Evolutionary conservation across 2,113 vertebrate genomes (phyloP).

Genomic region (Stegastes partitus): DNA sequence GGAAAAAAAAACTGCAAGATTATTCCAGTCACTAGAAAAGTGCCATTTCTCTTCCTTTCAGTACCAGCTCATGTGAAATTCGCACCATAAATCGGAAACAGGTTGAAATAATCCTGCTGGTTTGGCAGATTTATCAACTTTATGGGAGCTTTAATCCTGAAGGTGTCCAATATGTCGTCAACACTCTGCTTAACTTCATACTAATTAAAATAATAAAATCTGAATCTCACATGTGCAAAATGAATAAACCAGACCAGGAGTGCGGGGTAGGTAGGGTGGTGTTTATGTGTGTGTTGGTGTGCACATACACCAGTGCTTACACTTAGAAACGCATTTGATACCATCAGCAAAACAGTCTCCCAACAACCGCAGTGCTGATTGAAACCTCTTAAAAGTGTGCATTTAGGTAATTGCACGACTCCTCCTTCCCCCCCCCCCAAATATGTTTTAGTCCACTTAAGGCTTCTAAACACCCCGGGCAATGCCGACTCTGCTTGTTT

Average conservation of each 20-base stretch:
- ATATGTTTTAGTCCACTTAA: conserved; percentile 80
- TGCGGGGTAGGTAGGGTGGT: neutral
- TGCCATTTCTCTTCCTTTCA: neutral
- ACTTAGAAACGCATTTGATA: conserved; percentile 70
- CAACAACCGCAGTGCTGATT: conserved; percentile 70
- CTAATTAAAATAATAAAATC: neutral
- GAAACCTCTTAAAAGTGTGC: conserved; percentile 80
- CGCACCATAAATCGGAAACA: too few relatives aligned
- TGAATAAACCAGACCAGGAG: too few relatives aligned
- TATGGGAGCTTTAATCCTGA: neutral
- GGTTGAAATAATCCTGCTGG: too few relatives aligned
- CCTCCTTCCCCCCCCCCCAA: conserved; percentile 56
- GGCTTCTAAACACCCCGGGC: conserved; percentile 69
- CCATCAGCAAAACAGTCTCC: conserved; percentile 77
- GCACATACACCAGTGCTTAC: conserved; percentile 66
- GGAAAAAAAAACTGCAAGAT: conserved; percentile 12
- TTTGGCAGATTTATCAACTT: too few relatives aligned
- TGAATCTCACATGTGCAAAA: rapidly evolving
- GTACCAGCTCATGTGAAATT: neutral
- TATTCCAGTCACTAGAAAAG: neutral
- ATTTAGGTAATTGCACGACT: conserved; percentile 83
- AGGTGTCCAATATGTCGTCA: too few relatives aligned
- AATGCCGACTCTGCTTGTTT: conserved; percentile 73
- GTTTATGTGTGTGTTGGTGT: neutral
- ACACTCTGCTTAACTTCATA: neutral